Base-by-base conservation (phyloP, 2,888 invertebrate species). In the Chymomyza amoena region DNA sequence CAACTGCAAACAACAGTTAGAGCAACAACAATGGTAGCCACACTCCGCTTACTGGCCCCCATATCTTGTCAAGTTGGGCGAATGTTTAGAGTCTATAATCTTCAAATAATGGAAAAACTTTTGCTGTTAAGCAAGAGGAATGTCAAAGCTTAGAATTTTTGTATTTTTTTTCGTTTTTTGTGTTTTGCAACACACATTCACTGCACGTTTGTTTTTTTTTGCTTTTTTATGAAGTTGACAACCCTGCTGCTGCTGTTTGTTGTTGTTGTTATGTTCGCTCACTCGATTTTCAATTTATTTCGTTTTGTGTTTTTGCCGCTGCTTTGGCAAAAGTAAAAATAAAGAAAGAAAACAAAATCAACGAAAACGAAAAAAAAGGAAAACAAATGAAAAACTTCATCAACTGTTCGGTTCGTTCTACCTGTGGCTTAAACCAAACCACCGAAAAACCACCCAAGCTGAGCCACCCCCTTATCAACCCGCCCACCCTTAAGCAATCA, bases 71-170 rank as follows among this genome's bases (percentile, higher is more conserved):
- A 74, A 77, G 65, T 68, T 71, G 63, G 72, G 76, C 67, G 76
- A 84, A 87, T 88, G 86, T 88, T 87, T 89, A 88, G 87, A 89
- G 87, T 84, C 89, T 88, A 87, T 89, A 89, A 89, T 89, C 89
- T 89, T 88, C 88, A 88, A 89, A 89, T 89, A 89, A 89, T 89
- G 89, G 89, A 89, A 89, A 89, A 89, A 89, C 85, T 89, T 89
- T 88, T 87, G 84, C 88, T 89, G 89, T 89, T 89, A 86, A 88
- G 88, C 88, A 87, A 85, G 76, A 86, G 86, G 78, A 89, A 84
- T 87, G 84, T 86, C 84, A 81, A 77, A 87, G 84, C 84, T 84
- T 84, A 85, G 84, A 84, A 32, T 81, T 86, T 76, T 70, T 67
- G 71, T 50, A 57, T 65, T 72, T 68, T 74, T 63, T 15, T 39